Percentiles rank a stretch among this genome's conserved stretches.
Conservation (phyloP, 2,113 vertebrate species). For the Grammomys dolichurus region DNA sequence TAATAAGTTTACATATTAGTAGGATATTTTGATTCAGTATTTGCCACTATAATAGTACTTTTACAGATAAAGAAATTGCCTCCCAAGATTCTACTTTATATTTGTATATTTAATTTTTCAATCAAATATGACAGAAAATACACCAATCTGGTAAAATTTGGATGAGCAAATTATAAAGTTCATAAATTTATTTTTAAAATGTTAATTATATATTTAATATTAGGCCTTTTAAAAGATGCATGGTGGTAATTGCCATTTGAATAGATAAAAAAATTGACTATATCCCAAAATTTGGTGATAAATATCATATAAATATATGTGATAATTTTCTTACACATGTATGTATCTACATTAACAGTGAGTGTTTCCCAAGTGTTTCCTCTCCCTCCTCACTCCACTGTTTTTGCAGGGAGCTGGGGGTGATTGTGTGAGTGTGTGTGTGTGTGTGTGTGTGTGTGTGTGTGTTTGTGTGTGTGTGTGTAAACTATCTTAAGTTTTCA, state of each 20-base stretch:
- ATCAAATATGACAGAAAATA: background rate
- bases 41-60: constrained; percentile 28
- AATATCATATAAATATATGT: constrained; percentile 51
- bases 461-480: background rate
- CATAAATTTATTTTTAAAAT: constrained; percentile 24
- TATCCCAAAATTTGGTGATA: background rate
- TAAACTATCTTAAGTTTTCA: constrained; percentile 73
- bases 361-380: constrained; percentile 77
- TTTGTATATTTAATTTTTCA: constrained; percentile 35
- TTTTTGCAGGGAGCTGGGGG: background rate
- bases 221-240: constrained; percentile 2
- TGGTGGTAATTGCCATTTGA: constrained; percentile 46
- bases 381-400: constrained; percentile 29
- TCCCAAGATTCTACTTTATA: constrained; percentile 47
- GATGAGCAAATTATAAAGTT: constrained; percentile 34
- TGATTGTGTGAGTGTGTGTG: background rate
- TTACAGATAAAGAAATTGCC: background rate
- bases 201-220: constrained; percentile 1
- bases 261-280: background rate
- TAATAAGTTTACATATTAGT: background rate
- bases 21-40: background rate
- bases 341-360: constrained; percentile 77
- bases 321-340: constrained; percentile 48
- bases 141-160: constrained; percentile 35
- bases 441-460: background rate